phyloP scores from a whole-genome alignment of 2,113 vertebrate genomes.

The Ctenomys sociabilis region DNA sequence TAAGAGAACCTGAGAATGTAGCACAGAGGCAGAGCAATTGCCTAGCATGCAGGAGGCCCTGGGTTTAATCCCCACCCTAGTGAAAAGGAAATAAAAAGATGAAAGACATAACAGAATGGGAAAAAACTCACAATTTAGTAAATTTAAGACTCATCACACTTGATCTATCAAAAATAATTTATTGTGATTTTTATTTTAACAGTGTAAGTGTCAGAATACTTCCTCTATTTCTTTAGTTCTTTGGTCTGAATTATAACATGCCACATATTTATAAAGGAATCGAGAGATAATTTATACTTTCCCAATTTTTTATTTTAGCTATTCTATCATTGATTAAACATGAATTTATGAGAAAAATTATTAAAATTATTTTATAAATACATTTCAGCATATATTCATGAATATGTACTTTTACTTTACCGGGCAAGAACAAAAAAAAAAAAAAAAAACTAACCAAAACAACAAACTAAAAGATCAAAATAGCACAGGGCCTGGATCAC shows the following conservation, averaged over 20 bases:
- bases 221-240: too few species aligned
- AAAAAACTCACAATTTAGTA: neutral
- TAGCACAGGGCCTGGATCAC: too few species aligned
- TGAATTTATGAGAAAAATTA: neutral
- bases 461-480: neutral
- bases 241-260: too few species aligned
- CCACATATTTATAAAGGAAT: neutral
- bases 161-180: neutral
- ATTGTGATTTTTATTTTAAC: neutral
- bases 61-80: neutral
- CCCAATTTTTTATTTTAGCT: neutral
- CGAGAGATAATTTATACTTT: neutral
- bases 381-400: neutral
- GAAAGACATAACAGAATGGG: neutral
- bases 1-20: neutral
- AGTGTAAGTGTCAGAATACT: neutral
- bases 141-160: neutral
- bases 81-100: neutral
- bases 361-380: neutral
- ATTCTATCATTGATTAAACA: neutral
- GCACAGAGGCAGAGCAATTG: neutral
- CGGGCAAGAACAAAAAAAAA: neutral
- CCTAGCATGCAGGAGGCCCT: rapidly evolving
- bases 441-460: too few species aligned
- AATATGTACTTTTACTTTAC: neutral